phyloP scores from a whole-genome alignment of 2,888 invertebrate genomes.

The Boloria selene region DNA sequence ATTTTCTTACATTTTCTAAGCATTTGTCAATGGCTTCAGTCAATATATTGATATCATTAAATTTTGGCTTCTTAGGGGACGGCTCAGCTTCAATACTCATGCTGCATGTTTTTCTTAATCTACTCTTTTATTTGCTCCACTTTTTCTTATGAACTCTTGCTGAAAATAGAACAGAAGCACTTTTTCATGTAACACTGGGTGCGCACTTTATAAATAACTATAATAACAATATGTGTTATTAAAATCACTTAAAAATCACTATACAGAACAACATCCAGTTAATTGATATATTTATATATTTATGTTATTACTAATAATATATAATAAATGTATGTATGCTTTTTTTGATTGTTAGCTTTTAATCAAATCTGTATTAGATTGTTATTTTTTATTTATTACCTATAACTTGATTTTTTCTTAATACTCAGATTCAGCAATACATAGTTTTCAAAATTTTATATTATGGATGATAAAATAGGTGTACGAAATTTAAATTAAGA shows the following conservation, averaged over 20 bases:
- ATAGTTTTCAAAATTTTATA: too few species aligned
- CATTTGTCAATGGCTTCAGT: conserved; percentile 50
- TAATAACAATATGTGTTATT: background rate
- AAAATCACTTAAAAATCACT: conserved; percentile 10
- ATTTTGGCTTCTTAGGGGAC: conserved; percentile 54
- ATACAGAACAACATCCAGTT: too few species aligned
- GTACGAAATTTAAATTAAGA: background rate
- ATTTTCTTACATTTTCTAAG: conserved; percentile 49
- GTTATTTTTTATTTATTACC: too few species aligned
- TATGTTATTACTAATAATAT: too few species aligned
- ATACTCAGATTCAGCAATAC: too few species aligned
- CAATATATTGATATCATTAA: conserved; percentile 26
- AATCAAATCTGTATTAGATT: too few species aligned
- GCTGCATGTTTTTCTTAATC: conserved; percentile 18
- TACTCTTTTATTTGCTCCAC: conserved; percentile 29
- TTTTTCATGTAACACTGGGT: conserved; percentile 62
- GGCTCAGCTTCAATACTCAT: conserved; percentile 50
- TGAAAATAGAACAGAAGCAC: conserved; percentile 70
- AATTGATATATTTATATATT: too few species aligned
- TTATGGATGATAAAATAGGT: too few species aligned
- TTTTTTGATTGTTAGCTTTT: background rate
- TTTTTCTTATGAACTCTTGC: conserved; percentile 40
- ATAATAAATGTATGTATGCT: background rate
- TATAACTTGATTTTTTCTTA: too few species aligned
- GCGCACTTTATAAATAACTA: conserved; percentile 32